Conservation (phyloP, 2,797 vertebrate species). For the Microctenopoma steveboyesi region DNA sequence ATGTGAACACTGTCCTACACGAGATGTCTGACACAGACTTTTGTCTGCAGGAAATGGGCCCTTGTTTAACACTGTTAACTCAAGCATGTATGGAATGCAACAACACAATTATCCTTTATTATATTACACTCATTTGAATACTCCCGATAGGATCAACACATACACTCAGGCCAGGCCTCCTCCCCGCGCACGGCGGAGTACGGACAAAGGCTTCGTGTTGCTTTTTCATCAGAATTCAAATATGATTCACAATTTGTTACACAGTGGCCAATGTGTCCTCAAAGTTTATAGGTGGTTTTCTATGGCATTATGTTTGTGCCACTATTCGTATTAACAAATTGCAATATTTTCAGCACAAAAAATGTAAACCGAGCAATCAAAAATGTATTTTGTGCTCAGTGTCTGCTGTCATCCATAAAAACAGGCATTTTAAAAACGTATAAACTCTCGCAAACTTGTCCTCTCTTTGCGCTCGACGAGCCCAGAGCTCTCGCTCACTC, state of each 20-base stretch:
- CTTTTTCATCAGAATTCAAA: conserved; percentile 51
- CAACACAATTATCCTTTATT: conserved; percentile 85
- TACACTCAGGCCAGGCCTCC: conserved; percentile 49
- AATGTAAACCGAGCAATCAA: too few relatives aligned
- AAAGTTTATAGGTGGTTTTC: neutral
- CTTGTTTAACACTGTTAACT: conserved; percentile 80
- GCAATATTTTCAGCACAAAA: too few relatives aligned
- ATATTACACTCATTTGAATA: conserved; percentile 81
- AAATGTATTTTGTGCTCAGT: too few relatives aligned
- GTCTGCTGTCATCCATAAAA: too few relatives aligned
- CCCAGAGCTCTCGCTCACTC: too few relatives aligned
- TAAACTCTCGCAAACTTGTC: too few relatives aligned
- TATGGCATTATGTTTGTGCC: too few relatives aligned
- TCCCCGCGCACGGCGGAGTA: conserved; percentile 53
- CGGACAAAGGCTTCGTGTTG: conserved; percentile 70
- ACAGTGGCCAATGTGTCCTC: neutral
- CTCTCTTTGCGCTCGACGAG: too few relatives aligned
- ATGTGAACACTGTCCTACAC: conserved; percentile 45
- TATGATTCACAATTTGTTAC: conserved; percentile 27
- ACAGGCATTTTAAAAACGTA: too few relatives aligned
- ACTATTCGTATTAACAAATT: too few relatives aligned
- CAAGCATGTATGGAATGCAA: conserved; percentile 80
- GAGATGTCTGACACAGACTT: conserved; percentile 54
- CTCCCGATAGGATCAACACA: conserved; percentile 76
- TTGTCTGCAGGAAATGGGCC: conserved; percentile 77